These are phyloP conservation scores for Rhyacichthys aspro DNA, from an alignment of 2,797 vertebrate genomes.

Conservation along the genomic window DNA sequence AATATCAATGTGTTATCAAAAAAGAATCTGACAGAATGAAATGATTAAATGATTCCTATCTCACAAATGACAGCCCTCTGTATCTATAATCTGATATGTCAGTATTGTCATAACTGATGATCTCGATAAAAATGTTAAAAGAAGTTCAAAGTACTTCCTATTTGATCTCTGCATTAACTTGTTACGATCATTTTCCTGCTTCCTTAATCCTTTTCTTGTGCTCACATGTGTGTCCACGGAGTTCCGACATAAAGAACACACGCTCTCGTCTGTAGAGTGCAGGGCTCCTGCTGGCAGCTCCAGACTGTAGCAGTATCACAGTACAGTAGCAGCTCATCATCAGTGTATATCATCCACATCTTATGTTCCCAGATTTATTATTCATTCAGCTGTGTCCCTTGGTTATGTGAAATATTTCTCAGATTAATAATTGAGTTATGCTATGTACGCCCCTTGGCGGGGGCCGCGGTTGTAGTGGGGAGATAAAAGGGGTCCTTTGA, in stretches of 20 bases:
- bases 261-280: conserved; percentile 7
- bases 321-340: conserved; percentile 61
- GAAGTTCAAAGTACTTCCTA: conserved; percentile 36
- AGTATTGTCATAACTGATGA: conserved; percentile 22
- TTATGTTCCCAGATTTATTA: conserved; percentile 65
- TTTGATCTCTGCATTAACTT: conserved; percentile 29
- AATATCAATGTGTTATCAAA: conserved; percentile 27
- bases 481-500: conserved; percentile 80
- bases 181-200: conserved; percentile 19
- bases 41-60: conserved; percentile 49
- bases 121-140: conserved; percentile 25
- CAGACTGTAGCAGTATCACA: conserved; percentile 10
- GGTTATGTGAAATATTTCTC: conserved; percentile 63
- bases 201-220: conserved; percentile 20
- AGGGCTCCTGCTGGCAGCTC: conserved; percentile 9
- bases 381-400: conserved; percentile 52
- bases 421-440: conserved; percentile 76
- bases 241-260: conserved; percentile 15
- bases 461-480: conserved; percentile 57
- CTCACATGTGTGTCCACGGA: conserved; percentile 13
- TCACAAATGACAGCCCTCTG: conserved; percentile 26
- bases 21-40: conserved; percentile 24
- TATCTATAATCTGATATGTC: conserved; percentile 39
- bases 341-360: conserved; percentile 48
- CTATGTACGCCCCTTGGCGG: conserved; percentile 61